These are phyloP conservation scores for Gnathochromis pfefferi DNA, from an alignment of 2,113 vertebrate species.

Conservation along the genomic window DNA sequence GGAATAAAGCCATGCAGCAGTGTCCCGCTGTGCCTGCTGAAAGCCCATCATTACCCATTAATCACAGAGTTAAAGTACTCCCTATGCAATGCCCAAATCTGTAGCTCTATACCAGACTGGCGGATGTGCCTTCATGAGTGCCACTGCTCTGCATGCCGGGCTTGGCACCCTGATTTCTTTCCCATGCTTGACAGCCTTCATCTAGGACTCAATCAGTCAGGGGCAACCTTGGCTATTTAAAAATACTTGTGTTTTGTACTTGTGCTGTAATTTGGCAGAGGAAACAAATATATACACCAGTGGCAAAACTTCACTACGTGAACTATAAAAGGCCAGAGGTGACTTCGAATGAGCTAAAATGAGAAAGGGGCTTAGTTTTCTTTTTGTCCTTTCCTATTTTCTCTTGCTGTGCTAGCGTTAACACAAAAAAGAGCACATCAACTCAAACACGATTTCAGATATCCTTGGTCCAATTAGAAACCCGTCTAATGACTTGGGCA, in stretches of 20 bases:
- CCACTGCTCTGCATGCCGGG: background rate
- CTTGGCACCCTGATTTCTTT: background rate
- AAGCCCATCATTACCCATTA: slow-evolving; percentile 18
- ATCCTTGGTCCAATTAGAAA: background rate
- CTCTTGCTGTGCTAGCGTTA: background rate
- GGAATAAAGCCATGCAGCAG: background rate
- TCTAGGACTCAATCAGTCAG: background rate
- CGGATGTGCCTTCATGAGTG: background rate
- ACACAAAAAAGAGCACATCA: background rate
- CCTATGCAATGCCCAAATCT: background rate
- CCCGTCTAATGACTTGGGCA: background rate
- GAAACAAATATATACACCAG: background rate
- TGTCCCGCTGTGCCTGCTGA: slow-evolving; percentile 8
- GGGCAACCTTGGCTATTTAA: background rate
- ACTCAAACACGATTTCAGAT: background rate
- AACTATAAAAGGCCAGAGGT: background rate
- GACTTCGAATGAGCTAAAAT: background rate
- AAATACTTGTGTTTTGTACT: background rate
- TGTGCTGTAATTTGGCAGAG: background rate
- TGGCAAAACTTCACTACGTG: background rate
- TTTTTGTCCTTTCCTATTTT: background rate
- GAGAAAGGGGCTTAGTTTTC: background rate
- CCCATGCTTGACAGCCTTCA: background rate
- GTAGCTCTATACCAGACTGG: background rate
- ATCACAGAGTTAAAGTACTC: background rate